Evolutionary conservation across 2,797 vertebrate genomes (phyloP).

Genomic region (Xenops minutus): DNA sequence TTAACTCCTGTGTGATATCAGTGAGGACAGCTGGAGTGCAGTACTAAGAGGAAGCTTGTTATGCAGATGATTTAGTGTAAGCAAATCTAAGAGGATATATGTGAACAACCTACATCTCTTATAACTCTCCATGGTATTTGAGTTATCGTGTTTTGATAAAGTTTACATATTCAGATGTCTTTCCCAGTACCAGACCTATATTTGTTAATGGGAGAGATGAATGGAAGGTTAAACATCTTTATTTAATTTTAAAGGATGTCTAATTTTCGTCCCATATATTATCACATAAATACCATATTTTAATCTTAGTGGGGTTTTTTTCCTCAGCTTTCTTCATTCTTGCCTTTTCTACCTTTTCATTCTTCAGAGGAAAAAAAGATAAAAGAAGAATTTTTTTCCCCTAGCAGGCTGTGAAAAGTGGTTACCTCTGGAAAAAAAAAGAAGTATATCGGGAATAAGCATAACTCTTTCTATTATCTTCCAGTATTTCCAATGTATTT

Average conservation of each 20-base stretch:
- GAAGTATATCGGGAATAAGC: background rate
- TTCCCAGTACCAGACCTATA: background rate
- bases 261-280: background rate
- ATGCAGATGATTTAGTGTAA: background rate
- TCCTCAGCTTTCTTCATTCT: background rate
- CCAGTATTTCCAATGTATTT: background rate
- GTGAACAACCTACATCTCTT: background rate
- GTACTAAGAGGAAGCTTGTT: background rate
- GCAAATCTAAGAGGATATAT: background rate
- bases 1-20: background rate
- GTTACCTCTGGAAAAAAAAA: background rate
- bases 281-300: background rate
- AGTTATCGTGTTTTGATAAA: background rate
- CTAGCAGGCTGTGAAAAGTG: background rate
- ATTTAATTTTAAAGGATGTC: background rate
- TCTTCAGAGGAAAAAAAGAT: background rate
- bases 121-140: background rate
- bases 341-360: background rate
- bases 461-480: background rate
- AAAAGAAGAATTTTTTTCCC: background rate
- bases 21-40: rapidly evolving
- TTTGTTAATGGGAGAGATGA: background rate
- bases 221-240: background rate
- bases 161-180: background rate
- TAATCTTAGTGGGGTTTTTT: background rate